Conservation (phyloP, 2,113 vertebrate genomes). For the Eublepharis macularius region DNA sequence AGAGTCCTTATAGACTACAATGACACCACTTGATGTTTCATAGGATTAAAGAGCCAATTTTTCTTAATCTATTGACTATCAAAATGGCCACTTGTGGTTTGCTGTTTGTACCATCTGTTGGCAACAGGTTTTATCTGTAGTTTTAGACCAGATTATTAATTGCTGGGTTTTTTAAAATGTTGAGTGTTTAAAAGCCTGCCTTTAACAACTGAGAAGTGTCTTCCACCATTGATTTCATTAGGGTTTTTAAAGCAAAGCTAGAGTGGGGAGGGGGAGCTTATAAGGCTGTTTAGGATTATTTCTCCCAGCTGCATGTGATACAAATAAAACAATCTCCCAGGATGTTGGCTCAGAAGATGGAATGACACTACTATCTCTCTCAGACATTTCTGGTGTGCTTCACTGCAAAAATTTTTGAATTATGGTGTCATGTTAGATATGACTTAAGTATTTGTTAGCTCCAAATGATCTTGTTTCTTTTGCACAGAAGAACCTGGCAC, state of each 20-base stretch:
- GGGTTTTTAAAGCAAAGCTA: slow-evolving; percentile 45
- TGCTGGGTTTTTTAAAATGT: slow-evolving; percentile 55
- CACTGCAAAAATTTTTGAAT: slow-evolving; percentile 55
- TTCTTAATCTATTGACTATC: slow-evolving; percentile 65
- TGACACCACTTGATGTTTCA: no score
- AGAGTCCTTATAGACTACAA: no score
- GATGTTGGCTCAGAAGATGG: slow-evolving; percentile 62
- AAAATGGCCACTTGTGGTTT: slow-evolving; percentile 62
- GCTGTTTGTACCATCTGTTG: slow-evolving; percentile 66
- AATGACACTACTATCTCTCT: slow-evolving; percentile 53
- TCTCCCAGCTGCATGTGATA: slow-evolving; percentile 55
- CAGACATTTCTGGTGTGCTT: slow-evolving; percentile 52
- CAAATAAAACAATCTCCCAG: slow-evolving; percentile 61
- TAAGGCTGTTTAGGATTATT: slow-evolving; percentile 47
- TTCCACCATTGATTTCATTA: slow-evolving; percentile 44
- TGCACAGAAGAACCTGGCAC: slow-evolving; percentile 34
- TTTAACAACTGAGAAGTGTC: slow-evolving; percentile 27
- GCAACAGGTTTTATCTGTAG: slow-evolving; percentile 64
- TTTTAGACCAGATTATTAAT: slow-evolving; percentile 64
- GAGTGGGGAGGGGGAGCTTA: slow-evolving; percentile 38
- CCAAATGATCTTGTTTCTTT: slow-evolving; percentile 52
- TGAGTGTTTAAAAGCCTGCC: slow-evolving; percentile 52
- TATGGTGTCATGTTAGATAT: slow-evolving; percentile 38
- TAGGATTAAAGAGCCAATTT: slow-evolving; percentile 61
- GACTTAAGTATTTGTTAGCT: slow-evolving; percentile 57